Evolutionary conservation across 64 coral and sea anemone genomes (phyloP), one percentile per base, ranked within the genome.

Genomic region (Acropora yongei): DNA sequence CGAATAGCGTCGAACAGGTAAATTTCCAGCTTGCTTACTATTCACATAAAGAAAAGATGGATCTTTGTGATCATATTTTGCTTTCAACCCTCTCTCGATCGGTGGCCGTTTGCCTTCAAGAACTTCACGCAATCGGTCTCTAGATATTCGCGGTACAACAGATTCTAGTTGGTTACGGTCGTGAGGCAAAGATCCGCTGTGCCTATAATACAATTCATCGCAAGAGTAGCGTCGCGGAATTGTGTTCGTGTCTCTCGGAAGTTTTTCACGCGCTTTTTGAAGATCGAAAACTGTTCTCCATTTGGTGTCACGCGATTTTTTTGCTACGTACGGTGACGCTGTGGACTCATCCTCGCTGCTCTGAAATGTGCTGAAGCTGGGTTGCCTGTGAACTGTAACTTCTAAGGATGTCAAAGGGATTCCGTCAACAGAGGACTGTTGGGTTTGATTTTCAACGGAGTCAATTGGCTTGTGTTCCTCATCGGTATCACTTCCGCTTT

Each of bases 281-380:
- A 41, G 63, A 85, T 85, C 65, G 49, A 63, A 85, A 48, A 17
- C 68, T 12, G 63, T 45, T 85, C 82, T 48, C 17, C 68, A 65
- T 19, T 48, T 47, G n/a, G 17, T 65, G 53, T 82, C 79, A 65
- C 79, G 57, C 11, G 39, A 41, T 63, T 53, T 55, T 63, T 39
- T n/a, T 44, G 30, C 41, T 12, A 39, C 9, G 20, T 63, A 60
- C 18, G 30, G 79, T 82, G 41, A 82, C 79, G 53, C 3, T 41
- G 39, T 20, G 57, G 41, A 51, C 12, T 92, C 91, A 19, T 72
- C 83, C 16, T 76, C 73, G 30, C 75, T 77, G 3, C 60, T 61
- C 48, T 86, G 76, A 44, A 93, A 93, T 17, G 83, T 93, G 44
- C 44, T 87, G 58, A 93, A 93, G 40, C 78, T 93, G 3, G 80